phyloP scores from a whole-genome alignment of 2,113 vertebrate genomes.

The Xenus cinereus region DNA sequence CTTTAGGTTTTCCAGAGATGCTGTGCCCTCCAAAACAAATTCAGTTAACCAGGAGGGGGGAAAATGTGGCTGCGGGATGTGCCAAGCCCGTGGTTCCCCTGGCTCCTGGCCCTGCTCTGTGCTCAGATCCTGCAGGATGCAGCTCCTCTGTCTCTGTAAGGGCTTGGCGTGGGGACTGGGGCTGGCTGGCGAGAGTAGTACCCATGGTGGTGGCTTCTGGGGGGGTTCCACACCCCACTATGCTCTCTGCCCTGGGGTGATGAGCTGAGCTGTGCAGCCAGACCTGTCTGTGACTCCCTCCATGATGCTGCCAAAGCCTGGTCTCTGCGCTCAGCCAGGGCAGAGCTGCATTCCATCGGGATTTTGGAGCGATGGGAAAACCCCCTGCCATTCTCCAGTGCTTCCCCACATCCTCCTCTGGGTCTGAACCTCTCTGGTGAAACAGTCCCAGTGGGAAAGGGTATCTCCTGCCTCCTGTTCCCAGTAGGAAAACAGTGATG shows the following conservation, averaged over 20 bases:
- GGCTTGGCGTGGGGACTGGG: conserved; percentile 54
- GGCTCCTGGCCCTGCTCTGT: not conserved
- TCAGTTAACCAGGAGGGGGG: conserved; percentile 57
- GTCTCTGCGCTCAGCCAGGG: not conserved
- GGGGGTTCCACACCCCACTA: too few relatives aligned
- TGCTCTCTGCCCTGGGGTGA: not conserved
- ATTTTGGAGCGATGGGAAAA: not conserved
- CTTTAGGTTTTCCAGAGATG: conserved; percentile 54
- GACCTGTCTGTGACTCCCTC: not conserved
- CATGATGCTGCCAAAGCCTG: not conserved
- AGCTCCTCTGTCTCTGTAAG: conserved; percentile 49
- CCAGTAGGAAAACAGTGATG: not conserved
- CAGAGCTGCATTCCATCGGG: not conserved
- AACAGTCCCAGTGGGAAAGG: not conserved
- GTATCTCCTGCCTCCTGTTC: not conserved
- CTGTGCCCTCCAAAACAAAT: conserved; percentile 49
- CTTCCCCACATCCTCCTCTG: not conserved
- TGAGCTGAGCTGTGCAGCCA: not conserved
- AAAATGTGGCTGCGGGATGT: conserved; percentile 33
- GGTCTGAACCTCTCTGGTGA: too few relatives aligned
- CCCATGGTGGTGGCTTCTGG: not conserved
- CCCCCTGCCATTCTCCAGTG: not conserved
- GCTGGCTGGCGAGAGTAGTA: not conserved
- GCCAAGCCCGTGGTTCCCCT: conserved; percentile 49
- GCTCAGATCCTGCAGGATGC: not conserved